These are phyloP conservation scores for Aphrophora alni DNA, from an alignment of 2,888 invertebrate genomes.

Conservation along the genomic window DNA sequence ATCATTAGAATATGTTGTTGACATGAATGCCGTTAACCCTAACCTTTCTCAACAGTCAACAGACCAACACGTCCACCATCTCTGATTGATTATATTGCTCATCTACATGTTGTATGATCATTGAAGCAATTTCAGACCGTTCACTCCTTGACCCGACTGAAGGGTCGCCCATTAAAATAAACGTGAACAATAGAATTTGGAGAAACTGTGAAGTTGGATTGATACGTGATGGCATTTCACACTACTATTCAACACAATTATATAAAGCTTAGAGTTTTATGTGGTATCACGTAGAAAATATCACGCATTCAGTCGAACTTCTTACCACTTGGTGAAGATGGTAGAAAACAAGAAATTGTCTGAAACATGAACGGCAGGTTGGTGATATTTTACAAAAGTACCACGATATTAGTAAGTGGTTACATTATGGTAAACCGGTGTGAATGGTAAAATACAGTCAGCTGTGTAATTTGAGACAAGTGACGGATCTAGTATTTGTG, in stretches of 20 bases:
- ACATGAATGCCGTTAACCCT: background rate
- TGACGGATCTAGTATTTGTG: no score
- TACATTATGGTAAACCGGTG: no score
- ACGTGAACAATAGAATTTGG: slow-evolving; percentile 9
- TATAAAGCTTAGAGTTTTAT: background rate
- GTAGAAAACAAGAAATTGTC: no score
- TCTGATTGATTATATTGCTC: slow-evolving; percentile 7
- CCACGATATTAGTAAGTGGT: no score
- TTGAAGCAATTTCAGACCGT: background rate
- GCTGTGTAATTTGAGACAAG: no score
- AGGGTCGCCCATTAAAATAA: background rate
- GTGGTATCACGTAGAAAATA: background rate
- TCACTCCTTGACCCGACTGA: background rate
- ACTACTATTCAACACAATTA: background rate
- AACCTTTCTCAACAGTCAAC: background rate
- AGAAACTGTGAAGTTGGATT: background rate
- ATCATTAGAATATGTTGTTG: no score
- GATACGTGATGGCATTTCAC: background rate
- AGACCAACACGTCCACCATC: background rate
- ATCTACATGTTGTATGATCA: background rate
- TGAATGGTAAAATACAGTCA: no score
- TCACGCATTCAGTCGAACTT: no score
- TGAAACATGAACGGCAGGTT: no score
- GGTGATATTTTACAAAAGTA: no score
- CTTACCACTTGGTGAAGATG: no score